Evolutionary conservation across 1,140 invertebrate genomes (phyloP).

Genomic region (Belonocnema kinseyi): DNA sequence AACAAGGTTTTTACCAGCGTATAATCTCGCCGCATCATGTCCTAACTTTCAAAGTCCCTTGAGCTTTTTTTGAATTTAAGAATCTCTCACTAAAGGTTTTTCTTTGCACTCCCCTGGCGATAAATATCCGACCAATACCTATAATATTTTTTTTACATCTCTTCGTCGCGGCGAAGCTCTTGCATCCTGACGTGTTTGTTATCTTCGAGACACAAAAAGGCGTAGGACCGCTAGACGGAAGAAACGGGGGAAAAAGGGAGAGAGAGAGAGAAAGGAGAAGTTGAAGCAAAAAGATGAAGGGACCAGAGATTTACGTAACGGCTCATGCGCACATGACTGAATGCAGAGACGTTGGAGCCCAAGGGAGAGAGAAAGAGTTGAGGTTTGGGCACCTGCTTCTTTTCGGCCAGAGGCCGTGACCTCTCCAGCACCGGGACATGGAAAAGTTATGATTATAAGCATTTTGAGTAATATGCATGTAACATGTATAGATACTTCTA

Average conservation of each 20-base stretch:
- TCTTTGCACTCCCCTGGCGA: too few relatives aligned
- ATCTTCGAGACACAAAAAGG: slow-evolving; percentile 29
- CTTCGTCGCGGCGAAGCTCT: not conserved
- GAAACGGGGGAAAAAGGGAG: not conserved
- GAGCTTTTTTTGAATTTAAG: too few relatives aligned
- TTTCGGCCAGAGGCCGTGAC: slow-evolving; percentile 59
- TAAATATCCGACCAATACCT: not conserved
- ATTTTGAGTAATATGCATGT: slow-evolving; percentile 13
- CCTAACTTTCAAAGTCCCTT: too few relatives aligned
- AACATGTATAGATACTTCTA: not conserved
- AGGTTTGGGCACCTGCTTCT: slow-evolving; percentile 52
- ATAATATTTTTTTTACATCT: not conserved
- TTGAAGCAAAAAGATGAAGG: slow-evolving; percentile 35
- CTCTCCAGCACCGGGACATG: slow-evolving; percentile 42
- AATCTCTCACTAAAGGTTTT: too few relatives aligned
- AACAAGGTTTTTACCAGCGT: not conserved
- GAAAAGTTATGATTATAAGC: slow-evolving; percentile 24
- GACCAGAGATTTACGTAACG: slow-evolving; percentile 31
- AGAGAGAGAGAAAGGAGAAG: slow-evolving; percentile 25
- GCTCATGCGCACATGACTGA: slow-evolving; percentile 31
- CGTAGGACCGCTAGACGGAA: slow-evolving; percentile 2
- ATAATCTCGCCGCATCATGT: too few relatives aligned
- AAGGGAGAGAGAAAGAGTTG: slow-evolving; percentile 38
- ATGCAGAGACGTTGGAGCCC: slow-evolving; percentile 11
- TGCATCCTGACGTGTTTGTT: slow-evolving; percentile 33